A percentile compares a stretch with the other conserved stretches of the same genome.
Conservation (phyloP, 2,888 invertebrate genomes). For the Troglohyphantes excavatus region DNA sequence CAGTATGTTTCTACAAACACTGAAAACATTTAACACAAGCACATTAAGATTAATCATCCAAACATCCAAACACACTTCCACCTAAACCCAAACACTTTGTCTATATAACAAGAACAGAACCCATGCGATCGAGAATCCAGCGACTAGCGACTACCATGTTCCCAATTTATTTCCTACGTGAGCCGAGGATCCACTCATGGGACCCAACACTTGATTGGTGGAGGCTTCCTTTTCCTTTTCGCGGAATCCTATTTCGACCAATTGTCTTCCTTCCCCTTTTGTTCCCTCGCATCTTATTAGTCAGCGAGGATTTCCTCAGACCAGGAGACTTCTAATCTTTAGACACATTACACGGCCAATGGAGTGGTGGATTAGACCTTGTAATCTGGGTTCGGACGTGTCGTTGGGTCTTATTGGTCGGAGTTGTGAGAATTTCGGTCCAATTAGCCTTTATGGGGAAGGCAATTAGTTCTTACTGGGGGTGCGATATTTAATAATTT, state of each 20-base stretch:
- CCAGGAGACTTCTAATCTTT: background rate
- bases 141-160: background rate
- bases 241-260: slow-evolving; percentile 2
- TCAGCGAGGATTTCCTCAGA: background rate
- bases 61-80: background rate
- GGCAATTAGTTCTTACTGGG: too few species aligned
- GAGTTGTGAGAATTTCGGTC: too few species aligned
- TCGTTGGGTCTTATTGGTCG: too few species aligned
- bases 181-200: background rate
- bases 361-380: background rate
- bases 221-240: background rate
- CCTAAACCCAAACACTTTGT: background rate
- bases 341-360: background rate
- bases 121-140: too few species aligned
- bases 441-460: background rate
- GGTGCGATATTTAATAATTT: too few species aligned
- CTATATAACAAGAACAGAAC: background rate
- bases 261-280: background rate
- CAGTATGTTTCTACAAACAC: too few species aligned
- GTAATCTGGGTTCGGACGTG: background rate
- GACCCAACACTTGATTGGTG: slow-evolving; percentile 21
- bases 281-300: background rate
- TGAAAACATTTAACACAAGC: too few species aligned
- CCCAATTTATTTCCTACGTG: slow-evolving; percentile 21
- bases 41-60: background rate